Conservation (phyloP, 1,140 invertebrate genomes). For the Zaprionus inermis region DNA sequence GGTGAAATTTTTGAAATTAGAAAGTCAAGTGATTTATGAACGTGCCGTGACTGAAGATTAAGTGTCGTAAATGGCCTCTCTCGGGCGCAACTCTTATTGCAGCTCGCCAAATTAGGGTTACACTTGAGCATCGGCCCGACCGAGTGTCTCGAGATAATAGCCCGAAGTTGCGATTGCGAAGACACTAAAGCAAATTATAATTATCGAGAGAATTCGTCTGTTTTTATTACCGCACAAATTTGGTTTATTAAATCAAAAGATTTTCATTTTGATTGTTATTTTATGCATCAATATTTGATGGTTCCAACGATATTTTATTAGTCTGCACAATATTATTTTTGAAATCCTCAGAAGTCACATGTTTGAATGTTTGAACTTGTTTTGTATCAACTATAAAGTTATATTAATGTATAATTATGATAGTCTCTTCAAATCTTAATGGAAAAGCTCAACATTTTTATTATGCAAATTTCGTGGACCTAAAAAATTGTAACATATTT, state of each 20-base stretch:
- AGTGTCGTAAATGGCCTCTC: slow-evolving; percentile 13
- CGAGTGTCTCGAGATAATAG: not conserved
- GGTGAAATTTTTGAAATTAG: slow-evolving; percentile 62
- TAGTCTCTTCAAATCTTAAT: too few relatives aligned
- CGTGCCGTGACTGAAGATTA: slow-evolving; percentile 58
- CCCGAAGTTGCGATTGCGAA: not conserved
- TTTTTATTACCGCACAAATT: not conserved
- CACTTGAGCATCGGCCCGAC: not conserved
- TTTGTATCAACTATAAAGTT: too few relatives aligned
- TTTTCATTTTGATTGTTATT: too few relatives aligned
- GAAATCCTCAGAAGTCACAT: too few relatives aligned
- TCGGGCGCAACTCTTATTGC: not conserved
- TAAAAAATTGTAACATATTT: too few relatives aligned
- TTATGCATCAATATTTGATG: too few relatives aligned
- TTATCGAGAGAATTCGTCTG: not conserved
- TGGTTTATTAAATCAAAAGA: not conserved
- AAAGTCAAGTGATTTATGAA: slow-evolving; percentile 78
- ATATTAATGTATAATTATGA: too few relatives aligned
- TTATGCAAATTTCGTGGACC: too few relatives aligned
- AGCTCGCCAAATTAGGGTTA: slow-evolving; percentile 13
- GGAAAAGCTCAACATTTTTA: too few relatives aligned
- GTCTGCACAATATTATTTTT: too few relatives aligned
- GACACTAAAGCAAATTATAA: not conserved
- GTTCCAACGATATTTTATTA: too few relatives aligned
- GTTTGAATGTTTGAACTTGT: too few relatives aligned